Percentiles rank a stretch among this genome's conserved stretches.
Conservation (phyloP, 2,888 invertebrate species). For the Drosophila mulleri region DNA sequence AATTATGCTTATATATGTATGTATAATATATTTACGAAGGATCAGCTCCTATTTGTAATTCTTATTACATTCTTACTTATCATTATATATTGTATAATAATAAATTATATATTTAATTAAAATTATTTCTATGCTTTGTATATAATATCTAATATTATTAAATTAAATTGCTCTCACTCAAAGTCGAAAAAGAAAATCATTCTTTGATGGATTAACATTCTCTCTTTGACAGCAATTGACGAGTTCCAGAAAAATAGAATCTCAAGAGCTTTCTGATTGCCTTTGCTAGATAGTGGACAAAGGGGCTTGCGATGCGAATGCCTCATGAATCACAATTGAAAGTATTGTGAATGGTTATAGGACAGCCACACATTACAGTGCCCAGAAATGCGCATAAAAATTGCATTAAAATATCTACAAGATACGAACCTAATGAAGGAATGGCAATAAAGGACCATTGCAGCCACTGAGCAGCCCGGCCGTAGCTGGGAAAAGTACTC, state of each 20-base stretch:
- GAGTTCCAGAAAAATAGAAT: slow-evolving; percentile 1
- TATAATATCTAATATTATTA: neutral
- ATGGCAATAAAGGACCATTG: slow-evolving; percentile 75
- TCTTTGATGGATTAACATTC: neutral
- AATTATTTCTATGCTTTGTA: too few species aligned
- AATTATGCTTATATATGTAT: neutral
- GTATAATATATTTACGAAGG: too few species aligned
- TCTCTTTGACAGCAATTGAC: neutral
- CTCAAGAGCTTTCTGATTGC: slow-evolving; percentile 6
- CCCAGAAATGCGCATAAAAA: slow-evolving; percentile 73
- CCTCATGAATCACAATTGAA: slow-evolving; percentile 68
- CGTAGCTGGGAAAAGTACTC: slow-evolving; percentile 42
- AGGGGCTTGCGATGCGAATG: slow-evolving; percentile 30
- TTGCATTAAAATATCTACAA: slow-evolving; percentile 68
- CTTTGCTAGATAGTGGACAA: slow-evolving; percentile 6
- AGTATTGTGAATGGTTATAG: slow-evolving; percentile 42
- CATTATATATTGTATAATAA: too few species aligned
- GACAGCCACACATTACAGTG: slow-evolving; percentile 46
- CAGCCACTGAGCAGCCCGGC: slow-evolving; percentile 1
- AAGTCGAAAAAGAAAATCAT: neutral
- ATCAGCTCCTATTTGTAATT: too few species aligned
- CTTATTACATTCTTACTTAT: too few species aligned
- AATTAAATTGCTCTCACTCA: neutral
- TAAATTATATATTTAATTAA: too few species aligned
- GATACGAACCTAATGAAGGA: slow-evolving; percentile 59